Percentiles rank a stretch among this genome's conserved stretches.
Conservation (phyloP, 2,113 vertebrate species). For the Oreamnos americanus region DNA sequence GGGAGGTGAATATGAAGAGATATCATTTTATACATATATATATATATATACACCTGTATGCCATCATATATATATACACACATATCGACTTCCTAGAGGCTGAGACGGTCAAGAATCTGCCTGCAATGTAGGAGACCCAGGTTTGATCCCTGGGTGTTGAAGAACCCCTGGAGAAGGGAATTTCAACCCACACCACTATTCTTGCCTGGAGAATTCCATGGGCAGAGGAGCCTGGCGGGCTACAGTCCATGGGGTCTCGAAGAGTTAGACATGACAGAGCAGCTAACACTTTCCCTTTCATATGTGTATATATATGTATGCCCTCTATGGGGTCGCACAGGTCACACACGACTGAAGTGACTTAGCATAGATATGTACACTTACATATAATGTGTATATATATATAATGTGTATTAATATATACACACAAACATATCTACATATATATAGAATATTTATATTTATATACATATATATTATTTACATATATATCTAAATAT, state of each 20-base stretch:
- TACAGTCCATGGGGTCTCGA: background rate
- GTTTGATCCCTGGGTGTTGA: background rate
- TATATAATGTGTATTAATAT: background rate
- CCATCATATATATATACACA: background rate
- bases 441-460: background rate
- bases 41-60: background rate
- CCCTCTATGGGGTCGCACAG: too few relatives aligned
- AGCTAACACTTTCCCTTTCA: background rate
- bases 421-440: background rate
- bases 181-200: background rate
- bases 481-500: background rate
- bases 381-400: background rate
- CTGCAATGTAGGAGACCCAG: background rate
- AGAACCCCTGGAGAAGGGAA: background rate
- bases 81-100: background rate
- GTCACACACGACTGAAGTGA: too few relatives aligned
- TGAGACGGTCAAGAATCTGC: accelerated
- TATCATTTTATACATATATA: background rate
- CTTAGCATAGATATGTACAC: too few relatives aligned
- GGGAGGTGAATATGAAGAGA: background rate
- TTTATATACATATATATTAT: background rate
- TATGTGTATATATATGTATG: background rate
- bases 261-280: background rate
- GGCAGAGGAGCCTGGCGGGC: background rate
- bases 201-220: background rate